Conservation (phyloP, 2,113 vertebrate genomes). For the Cyanistes caeruleus region DNA sequence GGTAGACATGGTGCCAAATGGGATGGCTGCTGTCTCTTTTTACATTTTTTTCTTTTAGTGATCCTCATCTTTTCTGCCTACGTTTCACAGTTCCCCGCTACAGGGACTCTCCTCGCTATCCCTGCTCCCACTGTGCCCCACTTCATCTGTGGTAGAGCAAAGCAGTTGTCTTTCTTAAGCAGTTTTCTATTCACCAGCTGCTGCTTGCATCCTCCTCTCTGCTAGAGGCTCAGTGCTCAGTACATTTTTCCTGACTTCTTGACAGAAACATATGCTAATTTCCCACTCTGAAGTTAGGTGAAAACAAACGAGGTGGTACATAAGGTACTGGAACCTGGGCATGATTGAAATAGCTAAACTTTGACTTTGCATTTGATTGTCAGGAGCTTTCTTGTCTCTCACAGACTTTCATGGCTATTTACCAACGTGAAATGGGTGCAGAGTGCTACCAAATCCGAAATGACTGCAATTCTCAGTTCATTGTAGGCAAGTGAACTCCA, state of each 20-base stretch:
- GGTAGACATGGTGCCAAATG: background rate
- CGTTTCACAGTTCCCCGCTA: background rate
- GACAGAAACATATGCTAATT: background rate
- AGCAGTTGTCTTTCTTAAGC: background rate
- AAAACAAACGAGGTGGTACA: background rate
- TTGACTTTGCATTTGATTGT: background rate
- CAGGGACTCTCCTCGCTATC: background rate
- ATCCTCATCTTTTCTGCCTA: background rate
- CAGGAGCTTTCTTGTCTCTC: background rate
- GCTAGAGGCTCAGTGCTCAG: background rate
- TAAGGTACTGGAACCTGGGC: background rate
- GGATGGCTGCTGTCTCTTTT: background rate
- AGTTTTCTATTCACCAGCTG: background rate
- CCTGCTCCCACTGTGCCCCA: background rate
- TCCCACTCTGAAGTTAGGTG: background rate
- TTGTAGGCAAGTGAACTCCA: background rate
- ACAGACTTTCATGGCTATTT: background rate
- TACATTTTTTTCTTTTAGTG: background rate
- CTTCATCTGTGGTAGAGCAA: background rate
- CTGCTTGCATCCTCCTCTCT: background rate
- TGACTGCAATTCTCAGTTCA: background rate
- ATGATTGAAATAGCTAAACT: background rate
- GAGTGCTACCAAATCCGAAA: background rate
- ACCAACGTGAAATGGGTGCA: background rate
- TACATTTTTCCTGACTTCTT: background rate